Conservation (phyloP, 2,113 vertebrate genomes). For the Pluvianellus socialis region DNA sequence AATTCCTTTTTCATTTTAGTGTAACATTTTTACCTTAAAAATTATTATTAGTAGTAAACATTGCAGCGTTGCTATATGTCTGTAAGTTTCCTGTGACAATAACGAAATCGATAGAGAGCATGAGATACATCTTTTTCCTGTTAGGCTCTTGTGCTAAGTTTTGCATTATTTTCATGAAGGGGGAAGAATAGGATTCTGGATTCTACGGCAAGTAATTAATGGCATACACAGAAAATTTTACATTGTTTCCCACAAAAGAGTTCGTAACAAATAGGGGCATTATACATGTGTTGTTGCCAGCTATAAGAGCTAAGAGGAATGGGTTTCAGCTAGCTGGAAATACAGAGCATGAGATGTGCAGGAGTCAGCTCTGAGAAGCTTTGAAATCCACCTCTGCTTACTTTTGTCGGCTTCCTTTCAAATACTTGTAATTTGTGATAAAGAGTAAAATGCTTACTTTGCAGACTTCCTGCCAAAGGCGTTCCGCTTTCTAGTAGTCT, state of each 20-base stretch:
- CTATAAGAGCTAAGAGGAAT: not conserved
- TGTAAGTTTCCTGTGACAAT: not conserved
- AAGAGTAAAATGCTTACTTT: not conserved
- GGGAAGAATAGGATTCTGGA: not conserved
- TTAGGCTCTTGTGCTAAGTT: not conserved
- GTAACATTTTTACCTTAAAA: not conserved
- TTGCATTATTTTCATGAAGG: not conserved
- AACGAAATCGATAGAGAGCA: not conserved
- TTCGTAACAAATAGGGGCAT: not conserved
- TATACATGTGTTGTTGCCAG: not conserved
- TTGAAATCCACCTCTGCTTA: not conserved
- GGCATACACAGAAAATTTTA: not conserved
- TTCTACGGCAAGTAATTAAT: not conserved
- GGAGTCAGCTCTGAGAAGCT: not conserved
- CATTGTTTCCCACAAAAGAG: not conserved
- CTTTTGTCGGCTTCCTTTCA: not conserved
- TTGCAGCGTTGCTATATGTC: rapidly evolving
- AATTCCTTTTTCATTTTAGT: not conserved
- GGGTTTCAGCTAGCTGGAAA: not conserved
- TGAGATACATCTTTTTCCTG: not conserved
- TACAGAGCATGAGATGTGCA: not conserved
- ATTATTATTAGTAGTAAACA: not conserved
- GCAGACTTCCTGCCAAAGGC: not conserved
- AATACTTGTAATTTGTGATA: not conserved
- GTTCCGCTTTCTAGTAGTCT: not conserved